A percentile compares a stretch with the other conserved stretches of the same genome.
Conservation (phyloP, 2,888 invertebrate species). For the Platycheirus albimanus region DNA sequence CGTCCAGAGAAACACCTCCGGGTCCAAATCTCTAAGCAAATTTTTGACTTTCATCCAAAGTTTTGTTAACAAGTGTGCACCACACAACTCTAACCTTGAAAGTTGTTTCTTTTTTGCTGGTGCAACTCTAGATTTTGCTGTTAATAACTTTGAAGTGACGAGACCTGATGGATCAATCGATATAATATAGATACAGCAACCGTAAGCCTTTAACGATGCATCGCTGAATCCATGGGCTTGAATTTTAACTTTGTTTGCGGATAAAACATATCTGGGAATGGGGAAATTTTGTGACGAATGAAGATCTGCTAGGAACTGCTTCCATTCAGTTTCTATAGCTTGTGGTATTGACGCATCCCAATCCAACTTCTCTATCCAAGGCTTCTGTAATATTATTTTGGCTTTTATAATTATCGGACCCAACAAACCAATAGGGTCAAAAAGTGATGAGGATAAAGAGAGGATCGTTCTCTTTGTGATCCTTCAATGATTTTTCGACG, state of each 20-base stretch:
- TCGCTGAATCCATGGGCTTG: background rate
- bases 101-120: constrained; percentile 56
- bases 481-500: background rate
- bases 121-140: constrained; percentile 54
- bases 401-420: constrained; percentile 49
- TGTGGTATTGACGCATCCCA: too few species aligned
- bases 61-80: too few species aligned
- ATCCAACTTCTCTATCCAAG: constrained; percentile 50
- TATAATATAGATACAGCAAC: background rate
- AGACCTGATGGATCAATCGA: constrained; percentile 4
- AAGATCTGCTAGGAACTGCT: constrained; percentile 6
- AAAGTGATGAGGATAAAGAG: constrained; percentile 33
- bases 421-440: constrained; percentile 53
- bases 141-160: constrained; percentile 25
- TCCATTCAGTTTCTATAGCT: too few species aligned
- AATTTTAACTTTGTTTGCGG: background rate
- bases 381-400: constrained; percentile 65
- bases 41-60: constrained; percentile 34
- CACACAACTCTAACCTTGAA: constrained; percentile 55
- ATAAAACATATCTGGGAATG: constrained; percentile 33
- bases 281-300: constrained; percentile 1
- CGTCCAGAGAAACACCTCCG: constrained; percentile 34
- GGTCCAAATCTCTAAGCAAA: background rate
- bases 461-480: background rate
- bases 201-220: background rate